Evolutionary conservation across 2,797 vertebrate species (phyloP).

Genomic region (Spheniscus humboldti): DNA sequence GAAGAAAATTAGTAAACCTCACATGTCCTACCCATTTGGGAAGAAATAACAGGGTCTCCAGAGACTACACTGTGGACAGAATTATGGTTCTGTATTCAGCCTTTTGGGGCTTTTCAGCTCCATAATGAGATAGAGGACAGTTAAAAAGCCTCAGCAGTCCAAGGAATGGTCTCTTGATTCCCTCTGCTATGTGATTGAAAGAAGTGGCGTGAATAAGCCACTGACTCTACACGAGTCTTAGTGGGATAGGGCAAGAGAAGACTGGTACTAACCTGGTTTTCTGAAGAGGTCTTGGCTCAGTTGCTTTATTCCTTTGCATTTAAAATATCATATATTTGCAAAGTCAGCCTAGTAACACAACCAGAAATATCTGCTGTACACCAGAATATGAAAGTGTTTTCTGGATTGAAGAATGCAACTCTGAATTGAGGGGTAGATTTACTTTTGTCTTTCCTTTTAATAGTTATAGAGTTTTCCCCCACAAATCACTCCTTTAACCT

Average conservation of each 20-base stretch:
- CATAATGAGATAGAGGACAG: neutral
- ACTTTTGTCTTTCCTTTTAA: neutral
- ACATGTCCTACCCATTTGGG: neutral
- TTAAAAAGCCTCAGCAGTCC: neutral
- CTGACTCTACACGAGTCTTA: neutral
- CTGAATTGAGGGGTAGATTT: neutral
- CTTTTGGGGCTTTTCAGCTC: neutral
- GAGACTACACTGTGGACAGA: neutral
- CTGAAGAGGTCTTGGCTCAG: neutral
- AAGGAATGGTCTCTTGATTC: neutral
- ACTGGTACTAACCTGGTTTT: neutral
- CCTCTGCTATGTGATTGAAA: neutral
- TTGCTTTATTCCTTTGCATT: neutral
- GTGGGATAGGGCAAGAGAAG: neutral
- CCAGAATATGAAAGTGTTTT: neutral
- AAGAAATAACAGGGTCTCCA: neutral
- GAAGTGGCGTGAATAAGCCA: neutral
- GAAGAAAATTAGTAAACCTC: neutral
- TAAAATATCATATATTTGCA: neutral
- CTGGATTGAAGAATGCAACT: neutral
- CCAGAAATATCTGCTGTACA: neutral
- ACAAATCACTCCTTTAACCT: neutral
- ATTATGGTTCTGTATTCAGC: neutral
- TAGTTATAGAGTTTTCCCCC: neutral
- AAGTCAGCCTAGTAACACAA: neutral